phyloP scores from a whole-genome alignment of 2,113 vertebrate species.

The Setophaga kirtlandii region DNA sequence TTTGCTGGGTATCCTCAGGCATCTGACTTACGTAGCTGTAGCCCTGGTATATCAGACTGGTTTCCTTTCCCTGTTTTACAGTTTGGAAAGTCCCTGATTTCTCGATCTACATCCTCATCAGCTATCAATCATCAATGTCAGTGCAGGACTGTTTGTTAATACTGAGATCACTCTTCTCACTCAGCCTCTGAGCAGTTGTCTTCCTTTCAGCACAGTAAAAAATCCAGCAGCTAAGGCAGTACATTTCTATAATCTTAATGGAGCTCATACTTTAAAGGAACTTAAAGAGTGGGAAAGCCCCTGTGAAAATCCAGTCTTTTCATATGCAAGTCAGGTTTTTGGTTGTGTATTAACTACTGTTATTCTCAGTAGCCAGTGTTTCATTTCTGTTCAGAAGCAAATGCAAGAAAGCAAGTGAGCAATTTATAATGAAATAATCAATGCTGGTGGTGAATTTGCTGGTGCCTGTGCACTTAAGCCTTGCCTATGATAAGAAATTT shows the following conservation, averaged over 20 bases:
- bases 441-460: slow-evolving; percentile 26
- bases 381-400: slow-evolving; percentile 57
- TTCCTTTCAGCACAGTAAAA: background rate
- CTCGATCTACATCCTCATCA: background rate
- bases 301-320: slow-evolving; percentile 55
- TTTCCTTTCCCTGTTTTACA: slow-evolving; percentile 36
- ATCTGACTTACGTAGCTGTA: background rate
- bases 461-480: slow-evolving; percentile 54
- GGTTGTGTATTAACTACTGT: slow-evolving; percentile 20
- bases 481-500: slow-evolving; percentile 62
- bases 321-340: slow-evolving; percentile 54
- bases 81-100: slow-evolving; percentile 16
- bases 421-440: slow-evolving; percentile 61
- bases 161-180: background rate
- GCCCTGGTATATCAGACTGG: background rate
- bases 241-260: slow-evolving; percentile 28
- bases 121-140: background rate
- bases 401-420: slow-evolving; percentile 51
- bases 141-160: background rate
- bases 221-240: background rate
- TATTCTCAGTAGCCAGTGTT: slow-evolving; percentile 51
- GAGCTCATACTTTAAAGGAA: slow-evolving; percentile 33
- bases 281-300: slow-evolving; percentile 55
- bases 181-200: background rate
- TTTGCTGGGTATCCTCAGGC: background rate